phyloP scores from a whole-genome alignment of 2,113 vertebrate genomes.

The Cacatua alba region DNA sequence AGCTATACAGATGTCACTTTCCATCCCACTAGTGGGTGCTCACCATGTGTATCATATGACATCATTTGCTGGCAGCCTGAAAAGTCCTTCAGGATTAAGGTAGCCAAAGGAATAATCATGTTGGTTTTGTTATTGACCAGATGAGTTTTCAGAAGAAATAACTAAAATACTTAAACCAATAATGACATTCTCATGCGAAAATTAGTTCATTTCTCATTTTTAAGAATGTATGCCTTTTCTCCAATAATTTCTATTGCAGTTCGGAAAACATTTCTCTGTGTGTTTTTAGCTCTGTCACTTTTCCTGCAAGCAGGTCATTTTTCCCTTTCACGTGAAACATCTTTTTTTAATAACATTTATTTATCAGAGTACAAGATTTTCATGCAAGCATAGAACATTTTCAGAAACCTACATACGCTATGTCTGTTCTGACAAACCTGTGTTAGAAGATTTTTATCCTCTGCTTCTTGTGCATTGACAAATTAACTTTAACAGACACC shows the following conservation, averaged over 20 bases:
- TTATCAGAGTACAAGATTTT: conserved; percentile 11
- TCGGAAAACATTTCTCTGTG: background rate
- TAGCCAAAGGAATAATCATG: background rate
- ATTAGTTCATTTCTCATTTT: background rate
- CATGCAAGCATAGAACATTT: background rate
- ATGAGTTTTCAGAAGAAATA: background rate
- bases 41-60: accelerated
- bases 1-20: background rate
- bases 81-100: background rate
- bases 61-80: background rate
- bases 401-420: background rate
- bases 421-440: background rate
- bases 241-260: background rate
- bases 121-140: background rate
- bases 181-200: background rate
- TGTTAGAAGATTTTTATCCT: conserved; percentile 8
- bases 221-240: background rate
- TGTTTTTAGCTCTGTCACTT: background rate
- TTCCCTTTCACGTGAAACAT: background rate
- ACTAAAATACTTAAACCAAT: background rate
- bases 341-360: background rate
- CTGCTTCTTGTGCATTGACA: conserved; percentile 8
- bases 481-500: conserved; percentile 44
- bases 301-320: background rate
- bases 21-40: background rate